A percentile compares a stretch with the other conserved stretches of the same genome.
Evolutionary conservation across 53 echinoderm and acorn worm genomes (phyloP).

Genomic region (Stichopus horrens): DNA sequence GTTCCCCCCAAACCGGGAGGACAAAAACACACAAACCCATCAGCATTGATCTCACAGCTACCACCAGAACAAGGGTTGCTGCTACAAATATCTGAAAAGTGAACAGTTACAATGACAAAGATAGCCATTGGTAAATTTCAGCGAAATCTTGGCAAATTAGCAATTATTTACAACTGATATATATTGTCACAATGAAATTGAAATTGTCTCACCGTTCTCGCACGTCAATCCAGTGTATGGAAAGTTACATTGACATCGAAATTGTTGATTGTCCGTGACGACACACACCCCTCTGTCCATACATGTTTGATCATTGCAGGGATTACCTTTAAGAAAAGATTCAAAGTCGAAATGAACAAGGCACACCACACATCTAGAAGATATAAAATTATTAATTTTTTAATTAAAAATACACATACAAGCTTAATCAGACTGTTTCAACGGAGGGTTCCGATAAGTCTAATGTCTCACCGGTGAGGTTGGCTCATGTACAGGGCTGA

Average conservation of each 20-base stretch:
- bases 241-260: neutral
- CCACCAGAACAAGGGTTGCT: neutral
- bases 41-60: slow-evolving; percentile 13
- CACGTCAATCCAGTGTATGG: neutral
- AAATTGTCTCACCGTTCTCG: neutral
- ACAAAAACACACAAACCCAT: neutral
- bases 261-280: neutral
- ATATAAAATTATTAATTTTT: too few species aligned
- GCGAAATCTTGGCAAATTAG: too few species aligned
- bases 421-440: too few species aligned
- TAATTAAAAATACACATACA: too few species aligned
- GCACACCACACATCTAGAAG: too few species aligned
- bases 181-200: too few species aligned
- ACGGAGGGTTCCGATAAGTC: too few species aligned
- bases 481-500: too few species aligned
- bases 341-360: too few species aligned
- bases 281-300: neutral
- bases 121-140: too few species aligned
- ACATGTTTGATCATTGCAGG: neutral
- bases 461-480: too few species aligned
- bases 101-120: neutral
- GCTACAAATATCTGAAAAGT: neutral
- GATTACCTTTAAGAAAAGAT: neutral
- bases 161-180: too few species aligned
- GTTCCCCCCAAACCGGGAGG: slow-evolving; percentile 1